phyloP scores from a whole-genome alignment of 1,140 invertebrate species.

The Eumaeus atala region DNA sequence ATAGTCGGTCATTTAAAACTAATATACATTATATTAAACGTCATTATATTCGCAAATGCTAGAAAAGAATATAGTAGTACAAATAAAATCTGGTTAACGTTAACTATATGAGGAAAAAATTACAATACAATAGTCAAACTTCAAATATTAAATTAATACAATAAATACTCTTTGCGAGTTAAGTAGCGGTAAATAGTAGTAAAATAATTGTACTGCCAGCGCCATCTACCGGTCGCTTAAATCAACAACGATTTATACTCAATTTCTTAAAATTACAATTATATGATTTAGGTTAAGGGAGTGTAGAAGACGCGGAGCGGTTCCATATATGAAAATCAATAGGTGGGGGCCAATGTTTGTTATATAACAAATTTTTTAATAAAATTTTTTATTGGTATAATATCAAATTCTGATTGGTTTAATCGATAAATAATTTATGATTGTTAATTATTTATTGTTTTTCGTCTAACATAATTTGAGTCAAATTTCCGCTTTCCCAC shows the following conservation, averaged over 20 bases:
- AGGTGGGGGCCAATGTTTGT: no score
- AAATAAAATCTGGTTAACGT: background rate
- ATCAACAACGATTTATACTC: background rate
- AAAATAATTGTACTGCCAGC: constrained; percentile 1
- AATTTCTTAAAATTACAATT: no score
- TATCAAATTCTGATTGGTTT: no score
- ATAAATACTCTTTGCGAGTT: background rate
- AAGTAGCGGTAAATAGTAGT: background rate
- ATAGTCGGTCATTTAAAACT: background rate
- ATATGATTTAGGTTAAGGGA: no score
- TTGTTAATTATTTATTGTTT: no score
- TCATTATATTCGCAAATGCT: background rate
- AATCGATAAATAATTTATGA: no score
- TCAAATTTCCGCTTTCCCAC: no score
- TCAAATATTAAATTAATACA: constrained; percentile 2
- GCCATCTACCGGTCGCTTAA: constrained; percentile 15
- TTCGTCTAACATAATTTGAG: no score
- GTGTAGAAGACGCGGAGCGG: no score
- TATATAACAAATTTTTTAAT: no score
- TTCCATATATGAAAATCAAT: no score
- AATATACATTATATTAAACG: background rate
- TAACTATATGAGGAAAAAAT: background rate
- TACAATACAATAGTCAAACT: constrained; percentile 3
- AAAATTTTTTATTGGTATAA: no score
- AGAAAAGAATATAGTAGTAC: background rate